Conservation (phyloP, 2,797 vertebrate genomes). For the Sphenopsis melanotis region DNA sequence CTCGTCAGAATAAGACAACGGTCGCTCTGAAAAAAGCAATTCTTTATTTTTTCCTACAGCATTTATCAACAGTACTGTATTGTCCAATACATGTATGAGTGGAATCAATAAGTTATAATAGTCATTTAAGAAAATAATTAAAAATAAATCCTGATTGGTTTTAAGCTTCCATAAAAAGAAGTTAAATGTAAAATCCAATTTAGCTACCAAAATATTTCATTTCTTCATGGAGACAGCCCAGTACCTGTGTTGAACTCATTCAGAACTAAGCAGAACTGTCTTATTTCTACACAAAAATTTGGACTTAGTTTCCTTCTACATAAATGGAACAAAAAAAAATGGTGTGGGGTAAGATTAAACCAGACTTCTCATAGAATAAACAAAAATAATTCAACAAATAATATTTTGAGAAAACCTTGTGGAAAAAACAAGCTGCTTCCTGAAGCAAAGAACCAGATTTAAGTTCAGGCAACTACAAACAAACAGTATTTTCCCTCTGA, state of each 20-base stretch:
- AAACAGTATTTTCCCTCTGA: not conserved
- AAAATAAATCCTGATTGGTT: not conserved
- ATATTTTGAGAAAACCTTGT: not conserved
- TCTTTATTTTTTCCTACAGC: not conserved
- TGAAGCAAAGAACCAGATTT: not conserved
- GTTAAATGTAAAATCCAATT: not conserved
- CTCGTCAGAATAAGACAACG: conserved; percentile 98
- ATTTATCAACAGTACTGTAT: not conserved
- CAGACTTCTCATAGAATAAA: not conserved
- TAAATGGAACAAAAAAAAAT: not conserved
- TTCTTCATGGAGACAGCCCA: not conserved
- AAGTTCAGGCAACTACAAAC: not conserved
- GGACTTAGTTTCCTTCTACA: not conserved
- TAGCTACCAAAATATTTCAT: not conserved
- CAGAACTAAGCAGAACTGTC: not conserved
- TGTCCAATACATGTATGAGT: fast-evolving
- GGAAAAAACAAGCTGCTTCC: not conserved
- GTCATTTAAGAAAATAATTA: not conserved
- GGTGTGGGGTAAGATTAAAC: not conserved
- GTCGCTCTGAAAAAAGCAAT: conserved; percentile 83
- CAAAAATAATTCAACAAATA: not conserved
- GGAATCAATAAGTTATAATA: fast-evolving
- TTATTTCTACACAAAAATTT: not conserved
- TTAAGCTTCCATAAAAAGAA: not conserved
- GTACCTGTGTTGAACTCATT: not conserved